phyloP scores from a whole-genome alignment of 2,113 vertebrate species.

The Protomyctophum bolini region DNA sequence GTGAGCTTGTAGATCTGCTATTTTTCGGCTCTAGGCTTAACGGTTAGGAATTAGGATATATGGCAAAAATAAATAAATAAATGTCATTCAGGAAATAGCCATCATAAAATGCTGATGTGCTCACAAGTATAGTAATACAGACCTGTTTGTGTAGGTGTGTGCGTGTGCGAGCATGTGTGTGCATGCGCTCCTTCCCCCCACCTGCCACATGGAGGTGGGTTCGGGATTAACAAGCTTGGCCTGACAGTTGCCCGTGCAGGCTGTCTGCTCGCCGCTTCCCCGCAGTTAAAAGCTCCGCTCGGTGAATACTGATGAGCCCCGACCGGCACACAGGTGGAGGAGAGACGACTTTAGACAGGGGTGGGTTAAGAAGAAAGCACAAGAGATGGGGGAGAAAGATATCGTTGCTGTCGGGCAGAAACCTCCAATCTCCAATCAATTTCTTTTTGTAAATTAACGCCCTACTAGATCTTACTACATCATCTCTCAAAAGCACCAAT shows the following conservation, averaged over 20 bases:
- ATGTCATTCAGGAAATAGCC: neutral
- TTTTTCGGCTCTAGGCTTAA: too few relatives aligned
- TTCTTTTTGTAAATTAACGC: too few relatives aligned
- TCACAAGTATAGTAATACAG: neutral
- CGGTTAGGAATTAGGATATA: neutral
- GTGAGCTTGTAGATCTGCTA: too few relatives aligned
- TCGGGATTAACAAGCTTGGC: neutral
- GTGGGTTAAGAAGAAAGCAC: neutral
- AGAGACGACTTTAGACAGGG: neutral
- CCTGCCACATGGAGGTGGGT: neutral
- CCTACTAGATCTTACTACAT: too few relatives aligned
- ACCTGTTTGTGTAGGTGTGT: neutral
- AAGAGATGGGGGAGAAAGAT: neutral
- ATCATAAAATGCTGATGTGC: neutral
- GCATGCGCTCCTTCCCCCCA: neutral
- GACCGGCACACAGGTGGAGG: neutral
- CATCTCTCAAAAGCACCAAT: too few relatives aligned
- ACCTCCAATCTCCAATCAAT: neutral
- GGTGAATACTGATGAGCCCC: slow-evolving; percentile 16
- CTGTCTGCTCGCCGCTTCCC: neutral
- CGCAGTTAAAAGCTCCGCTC: neutral
- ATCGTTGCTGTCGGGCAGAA: neutral
- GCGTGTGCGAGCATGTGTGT: neutral
- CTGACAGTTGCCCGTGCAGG: neutral
- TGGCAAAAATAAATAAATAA: neutral